Evolutionary conservation across 1,140 invertebrate genomes (phyloP), one percentile per base, ranked within the genome.

Genomic region (Drosophila seguyi): DNA sequence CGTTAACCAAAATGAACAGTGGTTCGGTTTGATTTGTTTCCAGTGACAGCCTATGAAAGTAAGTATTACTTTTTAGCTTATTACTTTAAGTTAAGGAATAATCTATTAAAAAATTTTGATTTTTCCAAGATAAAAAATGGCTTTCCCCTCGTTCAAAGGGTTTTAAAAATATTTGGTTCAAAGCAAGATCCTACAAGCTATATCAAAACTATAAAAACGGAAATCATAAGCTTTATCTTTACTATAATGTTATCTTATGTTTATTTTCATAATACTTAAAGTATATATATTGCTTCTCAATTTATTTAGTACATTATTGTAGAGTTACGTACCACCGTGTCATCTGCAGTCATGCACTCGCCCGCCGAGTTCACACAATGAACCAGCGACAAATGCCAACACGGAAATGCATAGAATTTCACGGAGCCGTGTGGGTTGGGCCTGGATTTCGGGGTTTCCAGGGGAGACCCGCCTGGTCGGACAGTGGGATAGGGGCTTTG

Each of bases 361-460:
- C 42, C 52, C 67, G 69, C 44, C 69, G 69, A 56, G 41, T 69
- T 63, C 71, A 42, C 65, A 67, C 80, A 83, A 80, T 88, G 80
- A 77, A 83, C 53, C 85, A 84, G 73, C 85, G 84, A 90, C 80
- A 88, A 88, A 84, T 87, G 80, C 83, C 84, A 87, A 88, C 83
- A 88, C 83, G 83, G 83, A 87, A 87, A 84, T 88, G 85, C 84
- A 90, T 81, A 90, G 85, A 90, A 88, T 87, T 88, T 68, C 67
- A 76, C 81, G 79, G 71, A 57, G 79, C 57, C 44, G 16, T 48
- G 50, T 48, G 80, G 61, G 59, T 11, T 50, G 62, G 47, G 38
- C 53, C 38, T 1, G 11, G 47, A 29, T 6, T 13, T 27, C 4
- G 20, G 36, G 25, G 60, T 2, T 22, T 22, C 34, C 18, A 22